Conservation (phyloP, 2,888 invertebrate genomes). For the Dolichopus griseipennis region DNA sequence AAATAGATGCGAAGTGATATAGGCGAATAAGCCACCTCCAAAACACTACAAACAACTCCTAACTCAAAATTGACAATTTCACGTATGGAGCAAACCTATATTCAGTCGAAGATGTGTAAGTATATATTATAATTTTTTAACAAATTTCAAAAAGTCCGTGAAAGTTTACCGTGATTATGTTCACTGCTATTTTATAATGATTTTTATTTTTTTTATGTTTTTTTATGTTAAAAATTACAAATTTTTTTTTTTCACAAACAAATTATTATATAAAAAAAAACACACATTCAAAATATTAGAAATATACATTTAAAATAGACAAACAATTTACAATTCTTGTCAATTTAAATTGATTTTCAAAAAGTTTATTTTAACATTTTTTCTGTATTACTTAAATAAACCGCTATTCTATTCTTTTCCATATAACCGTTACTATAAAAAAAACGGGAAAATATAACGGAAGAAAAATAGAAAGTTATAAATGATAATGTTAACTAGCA, state of each 20-base stretch:
- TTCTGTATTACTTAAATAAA: background rate
- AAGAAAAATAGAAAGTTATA: background rate
- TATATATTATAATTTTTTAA: too few species aligned
- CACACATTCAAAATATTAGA: background rate
- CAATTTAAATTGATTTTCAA: too few species aligned
- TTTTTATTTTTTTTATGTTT: background rate
- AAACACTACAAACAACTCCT: too few species aligned
- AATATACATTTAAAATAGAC: background rate
- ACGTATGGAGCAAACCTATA: too few species aligned
- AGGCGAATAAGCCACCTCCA: too few species aligned
- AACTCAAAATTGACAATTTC: too few species aligned
- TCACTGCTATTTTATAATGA: background rate
- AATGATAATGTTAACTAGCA: background rate
- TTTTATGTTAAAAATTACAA: too few species aligned
- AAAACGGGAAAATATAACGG: background rate
- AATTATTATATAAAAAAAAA: background rate
- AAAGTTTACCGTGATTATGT: background rate
- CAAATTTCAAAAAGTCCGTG: background rate
- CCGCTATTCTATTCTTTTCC: background rate
- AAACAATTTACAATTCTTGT: background rate
- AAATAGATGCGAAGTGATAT: too few species aligned
- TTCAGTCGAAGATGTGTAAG: too few species aligned
- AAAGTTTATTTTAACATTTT: background rate
- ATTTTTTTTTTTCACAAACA: too few species aligned
- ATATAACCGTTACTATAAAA: background rate